Evolutionary conservation across 1,140 invertebrate species (phyloP).

Genomic region (Drosophila azteca): DNA sequence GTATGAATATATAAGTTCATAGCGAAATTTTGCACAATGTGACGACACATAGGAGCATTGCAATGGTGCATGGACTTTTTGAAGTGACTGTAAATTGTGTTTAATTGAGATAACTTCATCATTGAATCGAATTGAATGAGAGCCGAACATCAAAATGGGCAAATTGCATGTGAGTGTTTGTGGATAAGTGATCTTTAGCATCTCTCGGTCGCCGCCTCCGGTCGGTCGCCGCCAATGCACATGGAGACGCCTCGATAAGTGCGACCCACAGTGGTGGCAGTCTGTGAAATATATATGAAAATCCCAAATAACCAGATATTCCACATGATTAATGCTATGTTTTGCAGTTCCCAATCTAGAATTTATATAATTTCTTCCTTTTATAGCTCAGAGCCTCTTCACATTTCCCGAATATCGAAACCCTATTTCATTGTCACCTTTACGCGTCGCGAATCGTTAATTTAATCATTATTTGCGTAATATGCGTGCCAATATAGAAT

Average conservation of each 20-base stretch:
- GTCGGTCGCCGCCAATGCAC: no score
- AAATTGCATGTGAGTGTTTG: slow-evolving; percentile 69
- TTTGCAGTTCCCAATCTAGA: background rate
- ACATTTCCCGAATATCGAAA: background rate
- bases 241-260: slow-evolving; percentile 2
- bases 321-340: no score
- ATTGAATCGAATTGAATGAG: slow-evolving; percentile 16
- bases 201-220: background rate
- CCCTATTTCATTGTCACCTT: slow-evolving; percentile 29
- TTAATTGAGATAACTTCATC: slow-evolving; percentile 38
- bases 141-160: slow-evolving; percentile 51
- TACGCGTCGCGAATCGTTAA: slow-evolving; percentile 29
- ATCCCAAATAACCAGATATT: no score
- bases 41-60: slow-evolving; percentile 33
- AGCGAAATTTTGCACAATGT: slow-evolving; percentile 44
- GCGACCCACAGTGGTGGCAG: background rate
- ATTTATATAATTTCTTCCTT: slow-evolving; percentile 14
- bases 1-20: slow-evolving; percentile 29
- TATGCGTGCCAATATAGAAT: slow-evolving; percentile 59
- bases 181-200: slow-evolving; percentile 25
- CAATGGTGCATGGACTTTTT: slow-evolving; percentile 26
- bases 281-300: no score
- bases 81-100: slow-evolving; percentile 59
- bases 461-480: slow-evolving; percentile 41
- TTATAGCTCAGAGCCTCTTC: slow-evolving; percentile 2